A percentile compares a stretch with the other conserved stretches of the same genome.
These are phyloP conservation scores for Tragelaphus strepsiceros DNA, from an alignment of 2,113 vertebrate species.

Conservation along the genomic window DNA sequence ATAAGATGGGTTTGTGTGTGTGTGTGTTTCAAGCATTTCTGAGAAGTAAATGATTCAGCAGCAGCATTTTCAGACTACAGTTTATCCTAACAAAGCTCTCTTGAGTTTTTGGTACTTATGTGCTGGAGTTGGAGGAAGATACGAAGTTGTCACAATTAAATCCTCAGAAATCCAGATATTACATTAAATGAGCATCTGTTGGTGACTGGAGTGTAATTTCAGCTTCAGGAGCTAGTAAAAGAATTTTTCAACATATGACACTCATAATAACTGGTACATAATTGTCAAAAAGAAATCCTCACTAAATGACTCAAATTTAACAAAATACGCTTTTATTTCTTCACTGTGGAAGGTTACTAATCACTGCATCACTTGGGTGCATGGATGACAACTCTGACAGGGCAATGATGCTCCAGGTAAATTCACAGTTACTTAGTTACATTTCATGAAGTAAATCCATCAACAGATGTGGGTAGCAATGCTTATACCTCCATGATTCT, in stretches of 20 bases:
- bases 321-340: constrained; percentile 11
- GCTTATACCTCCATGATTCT: neutral
- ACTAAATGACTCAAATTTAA: neutral
- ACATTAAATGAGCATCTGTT: neutral
- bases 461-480: neutral
- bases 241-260: neutral
- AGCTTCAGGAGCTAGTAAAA: neutral
- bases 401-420: neutral
- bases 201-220: neutral
- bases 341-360: neutral
- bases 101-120: neutral
- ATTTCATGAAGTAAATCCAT: neutral
- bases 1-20: neutral
- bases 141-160: neutral
- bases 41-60: neutral
- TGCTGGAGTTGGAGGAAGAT: neutral
- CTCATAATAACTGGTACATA: neutral
- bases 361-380: neutral
- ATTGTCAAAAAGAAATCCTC: neutral
- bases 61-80: neutral
- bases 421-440: neutral
- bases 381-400: neutral
- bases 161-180: neutral
- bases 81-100: neutral
- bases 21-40: neutral